Evolutionary conservation across 2,888 invertebrate genomes (phyloP).

Genomic region (Drosophila ustulata): DNA sequence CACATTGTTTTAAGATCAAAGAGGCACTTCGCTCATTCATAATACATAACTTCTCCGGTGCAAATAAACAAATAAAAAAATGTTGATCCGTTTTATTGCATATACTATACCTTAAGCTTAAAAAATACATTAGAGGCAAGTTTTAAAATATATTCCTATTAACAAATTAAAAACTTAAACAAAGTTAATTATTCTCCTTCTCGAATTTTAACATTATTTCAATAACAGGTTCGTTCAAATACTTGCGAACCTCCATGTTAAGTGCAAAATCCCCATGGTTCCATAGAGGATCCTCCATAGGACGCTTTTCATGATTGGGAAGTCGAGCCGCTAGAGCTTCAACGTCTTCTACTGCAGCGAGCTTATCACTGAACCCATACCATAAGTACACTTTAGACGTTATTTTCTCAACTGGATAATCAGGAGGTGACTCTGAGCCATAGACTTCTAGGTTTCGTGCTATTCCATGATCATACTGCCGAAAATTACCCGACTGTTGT

Average conservation of each 20-base stretch:
- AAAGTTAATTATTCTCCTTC: background rate
- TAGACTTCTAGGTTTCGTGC: constrained; percentile 64
- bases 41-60: too few species aligned
- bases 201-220: constrained; percentile 67
- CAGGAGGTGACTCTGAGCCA: constrained; percentile 62
- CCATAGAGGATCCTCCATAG: constrained; percentile 69
- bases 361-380: constrained; percentile 72
- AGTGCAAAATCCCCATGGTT: constrained; percentile 65
- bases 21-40: too few species aligned
- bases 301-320: constrained; percentile 62
- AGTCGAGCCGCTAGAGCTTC: constrained; percentile 49
- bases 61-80: too few species aligned
- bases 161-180: background rate
- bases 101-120: too few species aligned
- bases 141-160: background rate
- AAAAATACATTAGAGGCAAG: background rate
- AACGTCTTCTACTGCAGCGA: constrained; percentile 77
- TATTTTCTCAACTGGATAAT: constrained; percentile 71
- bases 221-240: constrained; percentile 71
- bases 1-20: too few species aligned
- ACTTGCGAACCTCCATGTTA: constrained; percentile 54
- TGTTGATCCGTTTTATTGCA: too few species aligned
- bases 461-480: constrained; percentile 70
- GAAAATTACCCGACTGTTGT: constrained; percentile 69
- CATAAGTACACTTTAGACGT: constrained; percentile 67